Evolutionary conservation across 2,113 vertebrate genomes (phyloP).

Genomic region (Stercorarius parasiticus): DNA sequence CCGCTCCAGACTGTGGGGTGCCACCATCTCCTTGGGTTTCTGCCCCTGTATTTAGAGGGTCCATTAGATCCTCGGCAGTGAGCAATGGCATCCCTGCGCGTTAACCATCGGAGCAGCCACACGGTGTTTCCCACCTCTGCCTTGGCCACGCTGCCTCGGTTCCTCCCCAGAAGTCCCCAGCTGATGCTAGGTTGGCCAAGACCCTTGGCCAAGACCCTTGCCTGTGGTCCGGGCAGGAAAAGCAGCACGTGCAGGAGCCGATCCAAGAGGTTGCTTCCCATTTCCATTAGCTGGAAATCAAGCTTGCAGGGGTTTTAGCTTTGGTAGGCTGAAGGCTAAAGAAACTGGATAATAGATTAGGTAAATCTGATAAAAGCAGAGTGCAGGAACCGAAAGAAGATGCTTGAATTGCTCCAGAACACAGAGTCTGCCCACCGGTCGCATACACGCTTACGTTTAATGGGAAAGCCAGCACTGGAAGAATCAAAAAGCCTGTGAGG

Average conservation of each 20-base stretch:
- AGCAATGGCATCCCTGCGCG: neutral
- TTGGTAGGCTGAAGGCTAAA: neutral
- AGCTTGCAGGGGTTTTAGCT: neutral
- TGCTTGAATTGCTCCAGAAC: neutral
- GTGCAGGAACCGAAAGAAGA: neutral
- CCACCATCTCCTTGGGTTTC: neutral
- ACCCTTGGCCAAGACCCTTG: neutral
- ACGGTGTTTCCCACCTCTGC: neutral
- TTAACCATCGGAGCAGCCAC: neutral
- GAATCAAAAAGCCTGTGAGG: neutral
- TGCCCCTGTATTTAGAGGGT: neutral
- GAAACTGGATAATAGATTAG: too few species aligned
- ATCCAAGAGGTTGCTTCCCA: neutral
- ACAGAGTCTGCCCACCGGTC: neutral
- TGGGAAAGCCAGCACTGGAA: neutral
- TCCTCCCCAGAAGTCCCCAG: neutral
- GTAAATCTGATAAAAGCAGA: neutral
- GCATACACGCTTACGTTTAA: neutral
- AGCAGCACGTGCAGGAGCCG: neutral
- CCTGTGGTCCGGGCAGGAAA: neutral
- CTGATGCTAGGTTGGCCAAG: neutral
- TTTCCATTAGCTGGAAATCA: neutral
- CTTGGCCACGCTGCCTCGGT: accelerated
- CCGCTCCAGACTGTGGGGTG: neutral
- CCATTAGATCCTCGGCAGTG: neutral